Evolutionary conservation across 1,140 invertebrate genomes (phyloP).

Genomic region (Drosophila nigromelanica): DNA sequence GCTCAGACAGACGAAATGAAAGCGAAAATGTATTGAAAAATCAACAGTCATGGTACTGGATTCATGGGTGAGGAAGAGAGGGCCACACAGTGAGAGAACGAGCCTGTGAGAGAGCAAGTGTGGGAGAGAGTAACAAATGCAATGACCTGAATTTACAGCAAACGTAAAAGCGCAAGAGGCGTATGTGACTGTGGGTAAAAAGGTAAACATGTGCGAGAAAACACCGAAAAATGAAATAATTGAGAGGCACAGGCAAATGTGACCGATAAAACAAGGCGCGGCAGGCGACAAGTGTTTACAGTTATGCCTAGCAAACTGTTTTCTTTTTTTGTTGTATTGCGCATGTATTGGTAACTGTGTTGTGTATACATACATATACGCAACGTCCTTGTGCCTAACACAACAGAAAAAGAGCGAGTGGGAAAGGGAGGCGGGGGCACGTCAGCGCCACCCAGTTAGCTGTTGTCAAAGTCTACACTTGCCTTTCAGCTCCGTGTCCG

Average conservation of each 20-base stretch:
- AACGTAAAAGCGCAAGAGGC: conserved; percentile 45
- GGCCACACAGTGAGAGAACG: conserved; percentile 10
- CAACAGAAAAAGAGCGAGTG: conserved; percentile 38
- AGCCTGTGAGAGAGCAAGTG: conserved; percentile 7
- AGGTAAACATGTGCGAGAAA: conserved; percentile 31
- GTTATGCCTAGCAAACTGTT: conserved; percentile 38
- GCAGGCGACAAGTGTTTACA: conserved; percentile 72
- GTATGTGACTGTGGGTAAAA: conserved; percentile 13
- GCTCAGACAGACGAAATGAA: conserved; percentile 46
- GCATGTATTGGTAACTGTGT: conserved; percentile 39
- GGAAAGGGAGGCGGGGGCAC: conserved; percentile 1
- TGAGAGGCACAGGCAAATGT: conserved; percentile 15
- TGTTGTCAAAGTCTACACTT: conserved; percentile 77
- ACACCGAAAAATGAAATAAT: conserved; percentile 31
- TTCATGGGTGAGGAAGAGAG: background rate
- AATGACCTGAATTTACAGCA: conserved; percentile 73
- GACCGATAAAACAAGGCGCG: conserved; percentile 53
- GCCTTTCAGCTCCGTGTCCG: conserved; percentile 34
- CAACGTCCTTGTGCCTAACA: conserved; percentile 74
- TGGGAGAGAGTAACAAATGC: conserved; percentile 56
- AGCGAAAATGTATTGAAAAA: conserved; percentile 58
- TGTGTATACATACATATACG: conserved; percentile 56
- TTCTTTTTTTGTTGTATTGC: conserved; percentile 30
- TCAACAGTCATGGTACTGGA: conserved; percentile 33
- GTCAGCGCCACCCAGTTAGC: conserved; percentile 60